Evolutionary conservation across 2,797 vertebrate genomes (phyloP).

Genomic region (Rhabdophis nuchalis): DNA sequence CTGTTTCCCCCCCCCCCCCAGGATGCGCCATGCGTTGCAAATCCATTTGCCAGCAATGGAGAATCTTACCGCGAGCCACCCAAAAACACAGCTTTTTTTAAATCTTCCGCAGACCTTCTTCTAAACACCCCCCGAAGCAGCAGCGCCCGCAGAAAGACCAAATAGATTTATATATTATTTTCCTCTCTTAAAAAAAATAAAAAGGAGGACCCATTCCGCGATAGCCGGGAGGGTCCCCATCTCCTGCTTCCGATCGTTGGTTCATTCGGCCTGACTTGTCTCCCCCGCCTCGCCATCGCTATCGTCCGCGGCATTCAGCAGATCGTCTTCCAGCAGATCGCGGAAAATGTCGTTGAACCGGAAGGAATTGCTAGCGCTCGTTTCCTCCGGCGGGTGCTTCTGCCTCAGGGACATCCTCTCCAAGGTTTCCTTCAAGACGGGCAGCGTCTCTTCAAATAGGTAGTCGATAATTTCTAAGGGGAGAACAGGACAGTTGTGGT

Average conservation of each 20-base stretch:
- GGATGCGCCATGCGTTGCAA: neutral
- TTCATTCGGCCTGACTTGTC: fast-evolving
- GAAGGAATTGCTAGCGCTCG: conserved; percentile 11
- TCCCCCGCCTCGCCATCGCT: fast-evolving
- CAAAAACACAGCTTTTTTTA: fast-evolving
- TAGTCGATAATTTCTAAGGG: conserved; percentile 75
- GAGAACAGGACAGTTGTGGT: neutral
- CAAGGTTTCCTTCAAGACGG: conserved; percentile 51
- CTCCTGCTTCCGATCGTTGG: neutral
- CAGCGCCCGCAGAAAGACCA: neutral
- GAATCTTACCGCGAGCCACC: too few relatives aligned
- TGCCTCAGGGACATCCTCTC: neutral
- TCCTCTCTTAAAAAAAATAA: neutral
- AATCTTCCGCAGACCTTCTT: neutral
- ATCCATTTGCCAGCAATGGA: neutral
- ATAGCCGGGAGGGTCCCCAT: neutral
- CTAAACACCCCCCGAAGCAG: too few relatives aligned
- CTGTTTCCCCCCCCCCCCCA: fast-evolving
- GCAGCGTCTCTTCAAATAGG: conserved; percentile 65
- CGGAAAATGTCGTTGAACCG: conserved; percentile 55
- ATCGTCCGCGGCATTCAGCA: fast-evolving
- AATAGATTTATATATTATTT: neutral
- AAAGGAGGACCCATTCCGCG: neutral
- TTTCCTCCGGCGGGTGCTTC: fast-evolving
- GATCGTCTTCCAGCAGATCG: conserved; percentile 8